These are phyloP conservation scores for Leguminivora glycinivorella DNA, from an alignment of 1,140 invertebrate genomes.

Conservation along the genomic window DNA sequence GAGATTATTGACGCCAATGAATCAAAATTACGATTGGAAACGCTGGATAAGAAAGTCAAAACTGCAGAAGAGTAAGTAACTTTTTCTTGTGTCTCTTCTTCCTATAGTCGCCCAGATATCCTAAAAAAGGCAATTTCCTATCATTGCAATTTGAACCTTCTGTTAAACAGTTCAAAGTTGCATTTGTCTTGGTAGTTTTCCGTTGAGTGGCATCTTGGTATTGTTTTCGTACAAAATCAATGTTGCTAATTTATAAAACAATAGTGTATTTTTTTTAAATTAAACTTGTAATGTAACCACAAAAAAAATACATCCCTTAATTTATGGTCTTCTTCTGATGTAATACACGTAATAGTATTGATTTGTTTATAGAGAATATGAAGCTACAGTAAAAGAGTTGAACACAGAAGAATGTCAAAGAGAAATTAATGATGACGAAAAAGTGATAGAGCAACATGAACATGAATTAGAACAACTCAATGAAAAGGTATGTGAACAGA, in stretches of 20 bases:
- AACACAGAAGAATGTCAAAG: constrained; percentile 76
- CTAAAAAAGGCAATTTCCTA: too few relatives aligned
- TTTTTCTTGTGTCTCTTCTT: neutral
- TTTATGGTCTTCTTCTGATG: too few relatives aligned
- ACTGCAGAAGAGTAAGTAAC: constrained; percentile 76
- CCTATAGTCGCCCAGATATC: neutral
- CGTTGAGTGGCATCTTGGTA: too few relatives aligned
- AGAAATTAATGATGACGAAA: constrained; percentile 77
- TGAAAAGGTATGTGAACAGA: constrained; percentile 61
- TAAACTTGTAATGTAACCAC: too few relatives aligned
- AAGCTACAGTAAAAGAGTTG: constrained; percentile 63
- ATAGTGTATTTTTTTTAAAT: too few relatives aligned
- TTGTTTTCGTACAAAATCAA: too few relatives aligned
- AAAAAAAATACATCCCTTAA: too few relatives aligned
- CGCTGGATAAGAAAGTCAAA: constrained; percentile 75
- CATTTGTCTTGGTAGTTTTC: too few relatives aligned
- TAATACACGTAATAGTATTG: neutral
- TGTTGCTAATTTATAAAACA: too few relatives aligned
- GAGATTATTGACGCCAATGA: constrained; percentile 68
- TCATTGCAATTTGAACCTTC: too few relatives aligned
- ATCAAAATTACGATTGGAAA: constrained; percentile 72
- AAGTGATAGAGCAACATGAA: constrained; percentile 70
- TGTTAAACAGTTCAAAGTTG: too few relatives aligned
- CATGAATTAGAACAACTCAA: constrained; percentile 76
- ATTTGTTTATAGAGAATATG: constrained; percentile 53